A percentile compares a stretch with the other conserved stretches of the same genome.
Conservation (phyloP, 1,140 invertebrate genomes). For the Drosophila tani region DNA sequence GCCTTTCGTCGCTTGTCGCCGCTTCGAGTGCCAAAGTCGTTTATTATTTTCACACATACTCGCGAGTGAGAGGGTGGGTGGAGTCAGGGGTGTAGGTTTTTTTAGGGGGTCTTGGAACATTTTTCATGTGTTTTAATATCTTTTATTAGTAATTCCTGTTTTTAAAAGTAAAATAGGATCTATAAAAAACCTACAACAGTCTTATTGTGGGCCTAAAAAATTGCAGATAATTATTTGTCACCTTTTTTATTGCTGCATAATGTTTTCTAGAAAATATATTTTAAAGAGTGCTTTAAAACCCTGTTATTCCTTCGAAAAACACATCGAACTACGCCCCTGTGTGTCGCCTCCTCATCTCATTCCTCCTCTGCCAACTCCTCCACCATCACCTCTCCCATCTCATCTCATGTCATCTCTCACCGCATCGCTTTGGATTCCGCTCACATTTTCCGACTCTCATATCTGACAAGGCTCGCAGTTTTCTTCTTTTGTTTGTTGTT, state of each 20-base stretch:
- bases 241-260: neutral
- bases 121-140: neutral
- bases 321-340: neutral
- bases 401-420: conserved; percentile 4
- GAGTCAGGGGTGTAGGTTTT: neutral
- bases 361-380: neutral
- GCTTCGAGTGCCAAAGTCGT: conserved; percentile 73
- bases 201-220: neutral
- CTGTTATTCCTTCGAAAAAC: neutral
- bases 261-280: neutral
- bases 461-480: conserved; percentile 44
- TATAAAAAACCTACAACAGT: neutral
- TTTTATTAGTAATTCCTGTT: too few relatives aligned
- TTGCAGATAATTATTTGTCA: too few relatives aligned
- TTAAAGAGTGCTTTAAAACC: too few relatives aligned
- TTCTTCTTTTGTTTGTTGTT: conserved; percentile 37
- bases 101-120: neutral
- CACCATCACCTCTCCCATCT: conserved; percentile 12
- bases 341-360: neutral
- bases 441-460: conserved; percentile 45
- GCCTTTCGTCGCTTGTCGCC: conserved; percentile 9
- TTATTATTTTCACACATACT: conserved; percentile 77
- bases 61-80: neutral
- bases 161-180: too few relatives aligned
- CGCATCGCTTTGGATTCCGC: conserved; percentile 38